phyloP scores from a whole-genome alignment of 2,113 vertebrate species.

The Hypocryptadius cinnamomeus region DNA sequence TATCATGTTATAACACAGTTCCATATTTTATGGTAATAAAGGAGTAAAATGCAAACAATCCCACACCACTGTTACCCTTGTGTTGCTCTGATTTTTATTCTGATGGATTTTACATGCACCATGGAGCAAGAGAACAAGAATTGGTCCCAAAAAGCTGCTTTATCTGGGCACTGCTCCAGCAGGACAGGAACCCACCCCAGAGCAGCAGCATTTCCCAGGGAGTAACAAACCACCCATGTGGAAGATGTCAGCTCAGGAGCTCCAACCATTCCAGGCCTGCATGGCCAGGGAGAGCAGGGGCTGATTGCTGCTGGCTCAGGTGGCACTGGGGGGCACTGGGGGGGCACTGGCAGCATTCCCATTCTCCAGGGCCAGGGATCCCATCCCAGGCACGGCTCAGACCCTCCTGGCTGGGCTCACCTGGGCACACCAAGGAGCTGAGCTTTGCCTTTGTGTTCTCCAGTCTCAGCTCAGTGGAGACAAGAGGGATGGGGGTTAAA shows the following conservation, averaged over 20 bases:
- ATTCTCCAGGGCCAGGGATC: rapidly evolving
- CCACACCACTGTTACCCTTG: rapidly evolving
- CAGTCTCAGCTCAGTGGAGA: background rate
- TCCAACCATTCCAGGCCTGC: background rate
- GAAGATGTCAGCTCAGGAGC: background rate
- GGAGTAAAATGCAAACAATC: background rate
- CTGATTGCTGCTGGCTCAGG: background rate
- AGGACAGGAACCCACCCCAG: background rate
- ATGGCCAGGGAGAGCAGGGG: background rate
- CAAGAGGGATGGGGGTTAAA: background rate
- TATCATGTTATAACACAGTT: background rate
- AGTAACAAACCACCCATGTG: background rate
- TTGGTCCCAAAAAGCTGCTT: background rate
- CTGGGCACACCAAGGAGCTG: background rate
- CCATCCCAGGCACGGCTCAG: rapidly evolving
- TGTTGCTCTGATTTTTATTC: background rate
- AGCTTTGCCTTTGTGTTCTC: background rate
- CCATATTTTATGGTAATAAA: background rate
- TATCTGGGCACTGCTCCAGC: background rate
- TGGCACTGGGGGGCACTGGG: background rate
- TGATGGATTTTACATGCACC: background rate
- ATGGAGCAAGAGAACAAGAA: background rate
- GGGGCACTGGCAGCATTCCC: background rate
- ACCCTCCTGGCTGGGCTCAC: background rate
- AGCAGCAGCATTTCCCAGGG: background rate